phyloP scores from a whole-genome alignment of 2,113 vertebrate genomes.

The Centropus bengalensis region DNA sequence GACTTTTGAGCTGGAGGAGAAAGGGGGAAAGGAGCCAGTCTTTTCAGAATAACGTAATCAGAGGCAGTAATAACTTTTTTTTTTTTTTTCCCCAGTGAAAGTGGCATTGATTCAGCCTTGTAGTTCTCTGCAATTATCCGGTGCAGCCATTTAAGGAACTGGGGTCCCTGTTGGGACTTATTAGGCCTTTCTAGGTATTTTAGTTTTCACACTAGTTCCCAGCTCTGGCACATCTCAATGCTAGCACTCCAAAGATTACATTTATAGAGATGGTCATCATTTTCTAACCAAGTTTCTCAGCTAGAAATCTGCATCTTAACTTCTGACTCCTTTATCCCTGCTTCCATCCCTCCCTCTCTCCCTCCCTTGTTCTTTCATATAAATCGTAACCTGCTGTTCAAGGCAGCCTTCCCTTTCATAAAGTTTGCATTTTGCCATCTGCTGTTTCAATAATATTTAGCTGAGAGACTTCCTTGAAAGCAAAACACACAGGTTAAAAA shows the following conservation, averaged over 20 bases:
- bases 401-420: slow-evolving; percentile 17
- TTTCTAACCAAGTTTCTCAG: slow-evolving; percentile 45
- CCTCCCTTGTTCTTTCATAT: slow-evolving; percentile 13
- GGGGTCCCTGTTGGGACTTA: slow-evolving; percentile 61
- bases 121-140: slow-evolving; percentile 73
- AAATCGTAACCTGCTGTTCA: slow-evolving; percentile 24
- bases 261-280: slow-evolving; percentile 43
- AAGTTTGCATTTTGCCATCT: slow-evolving; percentile 60
- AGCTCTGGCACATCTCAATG: slow-evolving; percentile 51
- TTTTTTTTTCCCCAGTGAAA: background rate
- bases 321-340: slow-evolving; percentile 30
- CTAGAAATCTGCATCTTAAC: slow-evolving; percentile 20
- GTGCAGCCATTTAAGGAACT: slow-evolving; percentile 66
- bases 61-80: slow-evolving; percentile 22
- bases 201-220: slow-evolving; percentile 71
- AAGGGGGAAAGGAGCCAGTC: background rate
- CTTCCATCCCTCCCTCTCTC: background rate
- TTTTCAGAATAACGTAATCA: slow-evolving; percentile 10
- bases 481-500: slow-evolving; percentile 1
- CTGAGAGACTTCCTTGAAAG: slow-evolving; percentile 66
- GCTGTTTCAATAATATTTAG: slow-evolving; percentile 48
- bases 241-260: slow-evolving; percentile 49
- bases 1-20: slow-evolving; percentile 38
- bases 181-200: slow-evolving; percentile 58
- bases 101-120: slow-evolving; percentile 52